Percentiles rank a stretch among this genome's conserved stretches.
Evolutionary conservation across 1,140 invertebrate species (phyloP).

Genomic region (Adoxophyes honmai): DNA sequence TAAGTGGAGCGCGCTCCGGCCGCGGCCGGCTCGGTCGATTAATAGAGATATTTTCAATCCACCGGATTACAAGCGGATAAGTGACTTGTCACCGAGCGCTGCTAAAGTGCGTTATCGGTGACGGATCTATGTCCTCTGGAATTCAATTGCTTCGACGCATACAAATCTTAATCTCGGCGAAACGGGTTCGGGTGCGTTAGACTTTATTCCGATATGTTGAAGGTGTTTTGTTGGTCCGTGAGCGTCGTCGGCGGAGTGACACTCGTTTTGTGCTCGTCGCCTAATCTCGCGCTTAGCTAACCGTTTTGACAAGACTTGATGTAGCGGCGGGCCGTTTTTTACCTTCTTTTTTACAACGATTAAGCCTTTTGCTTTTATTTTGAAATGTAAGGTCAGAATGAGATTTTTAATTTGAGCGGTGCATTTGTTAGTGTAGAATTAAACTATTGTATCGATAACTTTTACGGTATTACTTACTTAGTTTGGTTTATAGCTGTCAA

Average conservation of each 20-base stretch:
- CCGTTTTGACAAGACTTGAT: conserved; percentile 74
- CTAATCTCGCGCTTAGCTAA: conserved; percentile 72
- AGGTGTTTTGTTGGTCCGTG: not conserved
- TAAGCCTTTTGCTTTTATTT: no score
- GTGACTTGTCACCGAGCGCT: conserved; percentile 67
- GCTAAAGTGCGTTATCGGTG: conserved; percentile 63
- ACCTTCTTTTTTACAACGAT: conserved; percentile 9
- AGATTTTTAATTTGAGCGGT: no score
- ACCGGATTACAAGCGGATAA: conserved; percentile 63
- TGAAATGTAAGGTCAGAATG: no score
- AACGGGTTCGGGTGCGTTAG: not conserved
- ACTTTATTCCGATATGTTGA: conserved; percentile 15
- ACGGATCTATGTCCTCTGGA: conserved; percentile 69
- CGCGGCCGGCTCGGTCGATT: conserved; percentile 27
- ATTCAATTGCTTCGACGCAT: conserved; percentile 58
- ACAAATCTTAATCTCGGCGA: conserved; percentile 34
- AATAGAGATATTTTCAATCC: conserved; percentile 59
- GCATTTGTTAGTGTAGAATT: no score
- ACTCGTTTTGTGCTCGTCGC: conserved; percentile 67
- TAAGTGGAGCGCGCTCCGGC: not conserved
- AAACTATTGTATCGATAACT: no score
- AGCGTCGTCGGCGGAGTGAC: conserved; percentile 31
- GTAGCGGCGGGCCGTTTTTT: conserved; percentile 46
- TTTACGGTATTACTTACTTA: no score
- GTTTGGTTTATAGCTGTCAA: no score